phyloP scores from a whole-genome alignment of 2,888 invertebrate species.

The Lacanobia wlatinum region DNA sequence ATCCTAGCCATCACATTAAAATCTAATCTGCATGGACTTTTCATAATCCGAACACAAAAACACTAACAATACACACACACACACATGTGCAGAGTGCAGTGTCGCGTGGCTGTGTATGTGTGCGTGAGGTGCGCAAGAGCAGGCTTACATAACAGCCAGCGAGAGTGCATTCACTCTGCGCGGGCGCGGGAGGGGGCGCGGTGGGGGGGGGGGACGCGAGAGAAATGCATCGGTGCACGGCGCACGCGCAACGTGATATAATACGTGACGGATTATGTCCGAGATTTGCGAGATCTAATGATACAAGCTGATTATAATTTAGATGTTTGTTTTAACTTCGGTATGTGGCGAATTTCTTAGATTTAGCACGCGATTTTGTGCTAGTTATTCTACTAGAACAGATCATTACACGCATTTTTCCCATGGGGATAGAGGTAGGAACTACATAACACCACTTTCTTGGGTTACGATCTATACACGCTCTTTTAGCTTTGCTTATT shows the following conservation, averaged over 20 bases:
- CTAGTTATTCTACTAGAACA: background rate
- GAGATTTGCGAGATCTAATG: constrained; percentile 67
- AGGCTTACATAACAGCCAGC: constrained; percentile 84
- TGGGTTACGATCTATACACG: background rate
- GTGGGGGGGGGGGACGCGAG: constrained; percentile 57
- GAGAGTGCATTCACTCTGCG: constrained; percentile 88
- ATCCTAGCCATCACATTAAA: constrained; percentile 60
- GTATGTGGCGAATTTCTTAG: constrained; percentile 37
- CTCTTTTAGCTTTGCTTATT: background rate
- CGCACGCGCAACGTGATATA: constrained; percentile 73
- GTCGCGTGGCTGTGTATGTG: constrained; percentile 57
- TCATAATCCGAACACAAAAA: constrained; percentile 68
- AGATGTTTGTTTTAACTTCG: constrained; percentile 62
- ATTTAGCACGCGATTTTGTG: constrained; percentile 22
- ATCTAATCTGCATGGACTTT: constrained; percentile 73
- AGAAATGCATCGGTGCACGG: constrained; percentile 83
- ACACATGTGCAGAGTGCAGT: constrained; percentile 60
- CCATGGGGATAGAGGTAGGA: background rate
- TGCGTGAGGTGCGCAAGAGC: constrained; percentile 71
- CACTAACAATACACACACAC: constrained; percentile 65
- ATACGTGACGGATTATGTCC: constrained; percentile 68
- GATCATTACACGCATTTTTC: background rate
- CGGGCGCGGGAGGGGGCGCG: constrained; percentile 58
- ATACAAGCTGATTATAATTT: constrained; percentile 62
- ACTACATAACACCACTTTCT: no score